These are phyloP conservation scores for Eumaeus atala DNA, from an alignment of 1,140 invertebrate genomes.

Conservation along the genomic window DNA sequence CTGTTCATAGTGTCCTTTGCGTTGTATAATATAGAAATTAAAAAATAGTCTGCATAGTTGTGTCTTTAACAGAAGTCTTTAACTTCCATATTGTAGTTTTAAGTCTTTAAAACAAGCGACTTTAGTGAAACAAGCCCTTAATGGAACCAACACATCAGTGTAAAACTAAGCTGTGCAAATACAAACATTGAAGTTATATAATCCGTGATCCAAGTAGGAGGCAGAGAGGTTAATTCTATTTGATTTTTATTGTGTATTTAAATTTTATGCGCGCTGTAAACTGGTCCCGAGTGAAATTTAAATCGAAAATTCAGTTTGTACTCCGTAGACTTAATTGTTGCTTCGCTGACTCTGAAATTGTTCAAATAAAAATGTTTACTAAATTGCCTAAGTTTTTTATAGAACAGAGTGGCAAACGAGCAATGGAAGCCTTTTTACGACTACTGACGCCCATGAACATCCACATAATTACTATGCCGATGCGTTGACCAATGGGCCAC, in stretches of 20 bases:
- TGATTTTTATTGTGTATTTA: conserved; percentile 8
- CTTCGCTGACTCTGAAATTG: not conserved
- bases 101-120: not conserved
- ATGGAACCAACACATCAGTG: not conserved
- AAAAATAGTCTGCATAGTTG: too few species aligned
- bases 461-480: too few species aligned
- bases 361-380: not conserved
- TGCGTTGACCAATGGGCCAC: too few species aligned
- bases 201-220: not conserved
- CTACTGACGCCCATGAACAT: too few species aligned
- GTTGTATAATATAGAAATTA: too few species aligned
- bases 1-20: too few species aligned
- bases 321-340: not conserved
- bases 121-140: not conserved
- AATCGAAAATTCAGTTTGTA: not conserved
- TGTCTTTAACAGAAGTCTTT: not conserved
- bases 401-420: too few species aligned
- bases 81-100: not conserved
- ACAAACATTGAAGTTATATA: not conserved
- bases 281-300: not conserved
- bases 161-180: not conserved
- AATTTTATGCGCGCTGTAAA: not conserved
- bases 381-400: not conserved
- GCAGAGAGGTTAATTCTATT: not conserved
- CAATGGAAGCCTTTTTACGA: too few species aligned